These are phyloP conservation scores for Gymnoscopelus microlampas DNA, from an alignment of 2,797 vertebrate genomes.

Conservation along the genomic window DNA sequence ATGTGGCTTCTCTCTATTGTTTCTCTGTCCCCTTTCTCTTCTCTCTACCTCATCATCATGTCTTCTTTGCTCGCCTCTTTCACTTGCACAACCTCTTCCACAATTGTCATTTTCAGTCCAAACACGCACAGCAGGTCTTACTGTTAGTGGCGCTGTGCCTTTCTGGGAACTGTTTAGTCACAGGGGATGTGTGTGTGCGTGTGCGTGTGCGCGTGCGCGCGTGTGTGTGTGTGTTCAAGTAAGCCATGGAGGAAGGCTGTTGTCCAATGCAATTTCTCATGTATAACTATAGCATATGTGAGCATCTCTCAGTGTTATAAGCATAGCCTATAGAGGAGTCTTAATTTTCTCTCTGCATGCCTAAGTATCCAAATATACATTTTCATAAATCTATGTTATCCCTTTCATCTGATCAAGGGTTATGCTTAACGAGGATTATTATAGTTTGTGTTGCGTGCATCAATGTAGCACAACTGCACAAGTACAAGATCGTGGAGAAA, in stretches of 20 bases:
- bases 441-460: conserved; percentile 14
- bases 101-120: not conserved
- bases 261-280: not conserved
- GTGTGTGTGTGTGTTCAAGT: not conserved
- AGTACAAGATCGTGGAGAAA: no score
- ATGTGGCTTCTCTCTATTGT: not conserved
- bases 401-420: conserved; percentile 48
- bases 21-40: conserved; percentile 13
- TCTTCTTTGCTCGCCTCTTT: not conserved
- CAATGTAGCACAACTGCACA: not conserved
- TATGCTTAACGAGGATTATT: conserved; percentile 30
- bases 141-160: conserved; percentile 10
- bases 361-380: not conserved
- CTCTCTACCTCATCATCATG: not conserved
- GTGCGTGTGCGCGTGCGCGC: conserved; percentile 1
- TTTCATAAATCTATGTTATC: not conserved
- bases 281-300: not conserved
- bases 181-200: conserved; percentile 13
- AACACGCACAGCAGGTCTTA: conserved; percentile 9
- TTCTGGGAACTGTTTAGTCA: conserved; percentile 45
- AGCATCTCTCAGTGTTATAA: conserved; percentile 4
- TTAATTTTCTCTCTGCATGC: not conserved
- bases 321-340: not conserved
- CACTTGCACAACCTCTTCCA: not conserved
- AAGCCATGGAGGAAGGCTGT: no score